phyloP scores from a whole-genome alignment of 1,140 invertebrate species.

The Bombus waltoni region DNA sequence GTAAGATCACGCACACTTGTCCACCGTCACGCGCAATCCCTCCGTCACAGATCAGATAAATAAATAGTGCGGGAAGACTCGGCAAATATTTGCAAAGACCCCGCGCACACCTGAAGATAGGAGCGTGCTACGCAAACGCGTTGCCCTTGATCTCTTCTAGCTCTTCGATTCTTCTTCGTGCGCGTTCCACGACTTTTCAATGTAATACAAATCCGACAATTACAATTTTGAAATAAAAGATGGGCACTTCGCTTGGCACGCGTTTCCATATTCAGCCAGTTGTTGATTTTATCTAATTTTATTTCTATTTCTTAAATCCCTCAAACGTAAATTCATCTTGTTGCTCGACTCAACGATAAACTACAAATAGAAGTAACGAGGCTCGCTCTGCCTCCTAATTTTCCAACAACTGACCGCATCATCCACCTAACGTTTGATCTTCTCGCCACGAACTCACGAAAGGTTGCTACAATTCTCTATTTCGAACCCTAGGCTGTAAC shows the following conservation, averaged over 20 bases:
- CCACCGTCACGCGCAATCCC: slow-evolving; percentile 22
- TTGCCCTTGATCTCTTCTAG: slow-evolving; percentile 16
- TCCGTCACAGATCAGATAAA: slow-evolving; percentile 55
- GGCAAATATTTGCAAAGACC: slow-evolving; percentile 60
- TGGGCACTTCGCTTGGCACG: too few relatives aligned
- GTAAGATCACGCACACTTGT: slow-evolving; percentile 5
- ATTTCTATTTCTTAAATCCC: too few relatives aligned
- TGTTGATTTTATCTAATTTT: neutral
- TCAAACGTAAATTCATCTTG: neutral
- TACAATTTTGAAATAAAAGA: neutral
- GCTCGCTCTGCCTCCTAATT: neutral
- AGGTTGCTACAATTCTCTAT: slow-evolving; percentile 1
- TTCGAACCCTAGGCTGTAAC: neutral
- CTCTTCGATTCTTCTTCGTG: slow-evolving; percentile 24
- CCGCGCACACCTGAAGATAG: slow-evolving; percentile 57
- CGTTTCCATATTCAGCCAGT: too few relatives aligned
- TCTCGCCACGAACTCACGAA: neutral
- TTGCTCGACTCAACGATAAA: neutral
- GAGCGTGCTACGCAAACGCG: slow-evolving; percentile 28
- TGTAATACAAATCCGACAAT: too few relatives aligned
- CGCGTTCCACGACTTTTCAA: neutral
- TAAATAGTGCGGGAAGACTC: slow-evolving; percentile 64
- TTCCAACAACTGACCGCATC: neutral
- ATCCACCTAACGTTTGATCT: neutral
- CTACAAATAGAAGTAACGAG: neutral